Percentiles rank a stretch among this genome's conserved stretches.
Conservation (phyloP, 2,888 invertebrate species). For the Cantharis nigra region DNA sequence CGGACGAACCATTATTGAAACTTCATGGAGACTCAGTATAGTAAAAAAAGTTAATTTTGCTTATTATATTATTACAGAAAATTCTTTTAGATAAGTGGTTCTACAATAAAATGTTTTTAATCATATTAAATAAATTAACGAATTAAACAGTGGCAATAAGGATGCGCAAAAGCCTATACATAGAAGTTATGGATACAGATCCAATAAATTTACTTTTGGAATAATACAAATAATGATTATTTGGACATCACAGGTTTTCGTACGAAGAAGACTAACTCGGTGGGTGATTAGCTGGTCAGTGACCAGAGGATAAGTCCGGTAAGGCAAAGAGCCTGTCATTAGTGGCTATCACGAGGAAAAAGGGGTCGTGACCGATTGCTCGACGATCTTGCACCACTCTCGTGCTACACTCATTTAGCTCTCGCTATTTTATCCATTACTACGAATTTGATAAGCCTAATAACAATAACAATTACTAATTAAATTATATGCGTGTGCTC, state of each 20-base stretch:
- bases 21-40: too few relatives aligned
- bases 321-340: conserved; percentile 31
- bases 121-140: too few relatives aligned
- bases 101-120: too few relatives aligned
- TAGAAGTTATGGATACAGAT: background rate
- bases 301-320: conserved; percentile 37
- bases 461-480: background rate
- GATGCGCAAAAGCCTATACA: too few relatives aligned
- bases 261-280: background rate
- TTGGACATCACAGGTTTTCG: background rate
- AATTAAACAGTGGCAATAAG: too few relatives aligned
- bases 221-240: background rate
- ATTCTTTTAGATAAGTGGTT: too few relatives aligned
- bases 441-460: background rate
- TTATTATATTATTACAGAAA: too few relatives aligned
- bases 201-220: background rate
- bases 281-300: conserved; percentile 42
- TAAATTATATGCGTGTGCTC: background rate
- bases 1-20: too few relatives aligned
- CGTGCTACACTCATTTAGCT: conserved; percentile 22
- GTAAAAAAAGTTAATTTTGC: too few relatives aligned
- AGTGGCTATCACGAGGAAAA: conserved; percentile 30
- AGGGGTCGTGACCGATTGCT: conserved; percentile 37
- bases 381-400: conserved; percentile 15
- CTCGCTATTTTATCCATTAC: conserved; percentile 12